These are phyloP conservation scores for Pardalotus punctatus DNA, from an alignment of 2,113 vertebrate genomes.

Conservation along the genomic window DNA sequence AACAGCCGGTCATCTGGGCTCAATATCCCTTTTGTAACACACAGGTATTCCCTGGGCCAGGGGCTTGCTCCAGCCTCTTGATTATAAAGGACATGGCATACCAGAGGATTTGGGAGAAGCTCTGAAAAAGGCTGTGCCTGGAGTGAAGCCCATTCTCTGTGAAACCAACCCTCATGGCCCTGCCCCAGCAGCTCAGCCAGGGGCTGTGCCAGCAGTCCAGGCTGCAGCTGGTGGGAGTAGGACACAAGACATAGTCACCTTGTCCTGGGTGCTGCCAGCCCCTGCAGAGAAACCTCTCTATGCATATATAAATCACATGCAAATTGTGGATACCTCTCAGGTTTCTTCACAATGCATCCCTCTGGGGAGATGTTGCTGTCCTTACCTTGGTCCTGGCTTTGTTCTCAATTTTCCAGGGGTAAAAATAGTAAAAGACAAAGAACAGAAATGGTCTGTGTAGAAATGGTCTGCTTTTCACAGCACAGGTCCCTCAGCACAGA, in stretches of 20 bases:
- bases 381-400: conserved; percentile 56
- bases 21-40: not conserved
- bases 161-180: not conserved
- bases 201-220: not conserved
- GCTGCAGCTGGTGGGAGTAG: not conserved
- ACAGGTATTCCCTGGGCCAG: not conserved
- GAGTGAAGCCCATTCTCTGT: not conserved
- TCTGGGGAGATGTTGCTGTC: conserved; percentile 4
- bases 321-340: not conserved
- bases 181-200: not conserved
- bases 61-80: not conserved
- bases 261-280: not conserved
- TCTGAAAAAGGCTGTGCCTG: not conserved
- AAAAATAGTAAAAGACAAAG: conserved; percentile 34
- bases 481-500: not conserved
- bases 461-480: not conserved
- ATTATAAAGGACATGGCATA: not conserved
- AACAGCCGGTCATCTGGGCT: not conserved
- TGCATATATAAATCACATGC: too few relatives aligned
- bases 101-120: not conserved
- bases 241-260: not conserved
- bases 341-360: not conserved
- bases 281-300: not conserved
- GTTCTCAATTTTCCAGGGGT: not conserved
- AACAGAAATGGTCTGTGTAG: not conserved